phyloP scores from a whole-genome alignment of 2,797 vertebrate species.

The Denticeps clupeoides region DNA sequence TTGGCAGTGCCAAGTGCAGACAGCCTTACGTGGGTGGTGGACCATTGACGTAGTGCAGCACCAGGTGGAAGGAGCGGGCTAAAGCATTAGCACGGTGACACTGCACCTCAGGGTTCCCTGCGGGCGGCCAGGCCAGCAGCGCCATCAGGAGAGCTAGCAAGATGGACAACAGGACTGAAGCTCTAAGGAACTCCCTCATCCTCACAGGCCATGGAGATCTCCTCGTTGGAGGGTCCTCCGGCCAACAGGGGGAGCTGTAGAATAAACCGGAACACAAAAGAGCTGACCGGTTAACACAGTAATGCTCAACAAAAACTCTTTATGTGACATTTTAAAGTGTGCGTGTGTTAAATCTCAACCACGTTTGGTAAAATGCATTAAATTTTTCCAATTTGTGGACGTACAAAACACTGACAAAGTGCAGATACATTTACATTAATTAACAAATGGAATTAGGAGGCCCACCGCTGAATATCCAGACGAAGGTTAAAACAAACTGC shows the following conservation, averaged over 20 bases:
- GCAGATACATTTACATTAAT: no score
- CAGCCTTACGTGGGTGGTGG: constrained; percentile 63
- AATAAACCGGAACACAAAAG: constrained; percentile 1
- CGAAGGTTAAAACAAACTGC: no score
- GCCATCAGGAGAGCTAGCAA: constrained; percentile 41
- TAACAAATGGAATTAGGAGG: no score
- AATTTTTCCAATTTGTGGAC: no score
- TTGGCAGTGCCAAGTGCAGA: neutral
- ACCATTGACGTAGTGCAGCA: constrained; percentile 67
- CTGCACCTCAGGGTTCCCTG: constrained; percentile 17
- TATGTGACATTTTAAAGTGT: no score
- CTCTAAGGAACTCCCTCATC: constrained; percentile 10
- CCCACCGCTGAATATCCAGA: no score
- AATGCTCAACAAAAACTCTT: no score
- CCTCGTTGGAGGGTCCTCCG: neutral
- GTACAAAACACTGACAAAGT: no score
- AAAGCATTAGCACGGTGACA: constrained; percentile 43
- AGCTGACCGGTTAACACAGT: neutral
- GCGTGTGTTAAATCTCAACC: no score
- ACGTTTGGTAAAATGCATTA: no score
- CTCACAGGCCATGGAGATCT: constrained; percentile 5
- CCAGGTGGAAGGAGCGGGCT: constrained; percentile 46
- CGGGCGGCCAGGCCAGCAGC: constrained; percentile 31
- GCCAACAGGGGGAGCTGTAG: constrained; percentile 3
- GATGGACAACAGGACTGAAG: constrained; percentile 33